Evolutionary conservation across 2,888 invertebrate species (phyloP).

Genomic region (Allacma fusca): DNA sequence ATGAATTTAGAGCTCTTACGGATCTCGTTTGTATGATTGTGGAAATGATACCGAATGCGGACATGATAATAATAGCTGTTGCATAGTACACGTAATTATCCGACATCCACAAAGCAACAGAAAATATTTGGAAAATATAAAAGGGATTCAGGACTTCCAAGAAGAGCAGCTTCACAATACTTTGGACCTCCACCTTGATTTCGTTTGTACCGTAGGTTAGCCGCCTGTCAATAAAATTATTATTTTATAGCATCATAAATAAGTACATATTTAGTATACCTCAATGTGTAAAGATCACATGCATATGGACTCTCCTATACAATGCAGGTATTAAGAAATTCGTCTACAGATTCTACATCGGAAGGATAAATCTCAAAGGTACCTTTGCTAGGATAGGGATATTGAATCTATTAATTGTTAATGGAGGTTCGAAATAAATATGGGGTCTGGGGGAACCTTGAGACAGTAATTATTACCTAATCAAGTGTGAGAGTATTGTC

Average conservation of each 20-base stretch:
- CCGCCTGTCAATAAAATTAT: conserved; percentile 67
- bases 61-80: conserved; percentile 83
- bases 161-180: conserved; percentile 75
- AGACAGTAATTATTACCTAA: no score
- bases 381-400: no score
- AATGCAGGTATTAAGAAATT: no score
- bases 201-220: conserved; percentile 84
- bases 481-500: no score
- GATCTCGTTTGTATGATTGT: conserved; percentile 84
- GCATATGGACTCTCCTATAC: no score
- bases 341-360: no score
- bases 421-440: no score
- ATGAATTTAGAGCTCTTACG: conserved; percentile 67
- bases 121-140: conserved; percentile 94
- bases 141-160: conserved; percentile 91
- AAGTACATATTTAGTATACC: neutral
- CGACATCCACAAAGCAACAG: conserved; percentile 85
- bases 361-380: no score
- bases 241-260: conserved; percentile 22
- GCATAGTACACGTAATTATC: conserved; percentile 93
- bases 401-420: no score
- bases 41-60: conserved; percentile 81
- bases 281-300: no score
- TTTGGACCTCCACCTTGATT: conserved; percentile 81
- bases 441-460: no score